Evolutionary conservation across 2,888 invertebrate genomes (phyloP), one percentile per base, ranked within the genome.

Genomic region (Malthinus seriepunctatus): DNA sequence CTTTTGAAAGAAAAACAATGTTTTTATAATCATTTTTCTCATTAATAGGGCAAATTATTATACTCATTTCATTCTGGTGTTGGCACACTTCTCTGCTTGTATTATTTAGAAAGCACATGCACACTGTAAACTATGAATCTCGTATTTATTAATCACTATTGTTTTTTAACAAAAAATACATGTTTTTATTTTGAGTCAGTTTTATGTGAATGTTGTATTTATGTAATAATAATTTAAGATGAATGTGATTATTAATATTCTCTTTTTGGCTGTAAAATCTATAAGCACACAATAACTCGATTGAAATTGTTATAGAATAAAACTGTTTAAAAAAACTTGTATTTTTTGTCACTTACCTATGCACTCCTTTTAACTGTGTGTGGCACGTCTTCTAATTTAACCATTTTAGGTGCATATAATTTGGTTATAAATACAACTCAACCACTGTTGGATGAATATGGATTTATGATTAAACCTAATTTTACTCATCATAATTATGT

Each of bases 401-500:
- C 11, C 33, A 42, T 68, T 71, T 55, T 56, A 72, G 69, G 67
- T 45, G 63, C 65, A 55, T 66, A 60, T 56, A 56, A 62, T 49
- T 51, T 62, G 33, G 46, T 63, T n/a, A 58, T 67, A 56, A 71
- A 72, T 54, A 10, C 67, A 46, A 52, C 64, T 8, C 66, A 66
- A 61, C 55, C 66, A 9, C 50, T 58, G 6, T 73, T 70, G 53
- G 82, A 83, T 66, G 62, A 77, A 58, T 82, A 80, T 66, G 83
- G 83, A 39, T 83, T 83, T 69, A 71, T 78, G 46, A 72, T 78
- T 14, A 64, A 84, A 69, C 84, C 81, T 8, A 63, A 68, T 2
- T 92, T 90, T 79, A 80, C 80, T 64, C 93, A 95, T 78, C 95
- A 95, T 79, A 85, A 93, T 79, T 92, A 88, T 76, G 73, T 75